Evolutionary conservation across 2,113 vertebrate species (phyloP), one percentile per base, ranked within the genome.

Genomic region (Ochotona curzoniae): DNA sequence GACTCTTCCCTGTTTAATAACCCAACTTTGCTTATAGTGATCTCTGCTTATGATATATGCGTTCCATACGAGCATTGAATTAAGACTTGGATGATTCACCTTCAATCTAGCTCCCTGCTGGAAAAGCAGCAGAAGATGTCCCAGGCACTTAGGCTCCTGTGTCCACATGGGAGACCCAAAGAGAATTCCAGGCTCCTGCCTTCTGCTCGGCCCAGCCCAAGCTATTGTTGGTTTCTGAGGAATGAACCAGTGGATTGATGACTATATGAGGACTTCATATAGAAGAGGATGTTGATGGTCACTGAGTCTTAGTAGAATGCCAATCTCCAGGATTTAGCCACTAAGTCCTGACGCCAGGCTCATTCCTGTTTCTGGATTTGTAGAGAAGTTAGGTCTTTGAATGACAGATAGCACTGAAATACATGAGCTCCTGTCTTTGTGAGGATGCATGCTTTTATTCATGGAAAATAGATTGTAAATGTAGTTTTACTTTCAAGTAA

Each of bases 1-100:
- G 54, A 73, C 11, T 32, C 66, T 28, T 63, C 64, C 23, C 78
- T 92, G 23, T 85, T 84, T 92, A 87, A 69, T 81, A 47, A 69
- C 78, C n/a, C n/a, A 63, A 8, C 1, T 92, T 94, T 78, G 28
- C 63, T 23, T 79, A 20, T 25, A 83, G 30, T 66, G 69, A 75
- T 74, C 30, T 57, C 38, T 44, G 38, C 17, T 57, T 57, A 18
- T 18, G 14, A 57, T 57, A 18, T 18, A 14, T 57, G 54, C 12
- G 18, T 57, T 1, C 54, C 54, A 0, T 57, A 18, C 15, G 54
- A 57, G 13, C 54, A 57, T 57, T 57, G 54, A 17, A 57, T 57
- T 57, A 13, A 18, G 17, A 15, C 54, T 18, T 18, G 14, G 54
- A 4, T 57, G 54, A 14, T 57, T 18, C 54, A 57, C 54, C 18